A percentile compares a stretch with the other conserved stretches of the same genome.
Conservation (phyloP, 2,797 vertebrate species). For the Lepus oiostolus region DNA sequence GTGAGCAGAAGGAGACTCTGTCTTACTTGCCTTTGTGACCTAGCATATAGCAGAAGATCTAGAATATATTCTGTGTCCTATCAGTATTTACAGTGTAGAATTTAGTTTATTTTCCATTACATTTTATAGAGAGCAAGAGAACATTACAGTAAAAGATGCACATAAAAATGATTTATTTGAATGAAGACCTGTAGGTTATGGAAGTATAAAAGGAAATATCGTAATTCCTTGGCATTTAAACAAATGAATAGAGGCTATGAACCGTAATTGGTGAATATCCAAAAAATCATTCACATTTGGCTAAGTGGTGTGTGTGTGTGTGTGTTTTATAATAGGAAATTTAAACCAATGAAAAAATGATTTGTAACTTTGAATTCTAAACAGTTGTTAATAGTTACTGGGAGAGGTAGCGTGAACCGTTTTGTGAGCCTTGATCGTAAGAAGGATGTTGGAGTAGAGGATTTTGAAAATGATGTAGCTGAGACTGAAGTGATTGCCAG, state of each 20-base stretch:
- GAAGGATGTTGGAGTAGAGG: background rate
- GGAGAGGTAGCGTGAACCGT: background rate
- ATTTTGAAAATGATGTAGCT: background rate
- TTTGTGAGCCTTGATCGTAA: background rate
- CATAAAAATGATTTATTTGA: conserved; percentile 41
- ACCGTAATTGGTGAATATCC: conserved; percentile 10
- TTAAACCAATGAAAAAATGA: conserved; percentile 39
- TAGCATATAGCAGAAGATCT: background rate
- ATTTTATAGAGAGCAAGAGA: conserved; percentile 51
- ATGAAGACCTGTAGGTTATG: conserved; percentile 53
- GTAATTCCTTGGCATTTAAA: conserved; percentile 31
- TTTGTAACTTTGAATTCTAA: conserved; percentile 11
- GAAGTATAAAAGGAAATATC: conserved; percentile 3
- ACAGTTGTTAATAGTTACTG: background rate
- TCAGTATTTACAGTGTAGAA: conserved; percentile 50
- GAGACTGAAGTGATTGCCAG: background rate
- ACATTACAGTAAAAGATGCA: conserved; percentile 49
- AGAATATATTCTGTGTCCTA: background rate
- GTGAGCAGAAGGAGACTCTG: background rate
- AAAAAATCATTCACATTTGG: background rate
- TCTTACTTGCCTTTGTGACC: background rate
- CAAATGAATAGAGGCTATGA: conserved; percentile 4
- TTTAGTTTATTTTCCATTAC: conserved; percentile 58
- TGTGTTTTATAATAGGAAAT: conserved; percentile 13
- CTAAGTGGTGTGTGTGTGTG: background rate